Evolutionary conservation across 2,888 invertebrate genomes (phyloP), one percentile per base, ranked within the genome.

Genomic region (Lithosia quadra): DNA sequence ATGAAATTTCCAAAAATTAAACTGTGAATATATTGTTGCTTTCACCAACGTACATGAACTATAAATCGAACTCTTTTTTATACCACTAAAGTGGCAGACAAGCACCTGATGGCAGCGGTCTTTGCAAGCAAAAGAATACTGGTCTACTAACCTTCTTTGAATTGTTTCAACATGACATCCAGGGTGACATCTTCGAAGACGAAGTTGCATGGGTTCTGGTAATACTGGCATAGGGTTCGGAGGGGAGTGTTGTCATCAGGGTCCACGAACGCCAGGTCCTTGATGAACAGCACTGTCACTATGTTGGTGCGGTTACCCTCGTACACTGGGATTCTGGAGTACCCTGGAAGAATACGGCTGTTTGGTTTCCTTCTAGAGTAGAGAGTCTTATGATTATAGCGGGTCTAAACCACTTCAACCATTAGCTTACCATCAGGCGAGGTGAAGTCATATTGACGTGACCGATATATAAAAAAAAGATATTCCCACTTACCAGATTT

Each of bases 201-300:
- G 89, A 99, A 99, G 92, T 99, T 98, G 88, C 99, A 98, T 0
- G 98, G 97, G 95, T 99, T 99, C 91, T 99, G 98, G 94, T 99
- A 99, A 94, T 99, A 99, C 93, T 98, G 98, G 92, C 98, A 98
- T 66, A 99, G 96, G 0, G 99, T 99, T 85, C 97, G 97, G 72
- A 99, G 94, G 0, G 98, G 98, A 18, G 99, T 99, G 92, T 98
- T 98, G 93, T 99, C 99, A 91, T 99, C 99, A 0, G 99, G 99
- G 95, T 99, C 99, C 78, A 99, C 98, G 89, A 99, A 98, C 0
- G 99, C 99, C 86, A 99, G 95, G 93, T 99, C 99, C 92, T 99
- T 99, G 84, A 99, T 99, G 93, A 99, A 99, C 24, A 99, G 95
- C 88, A 99, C 96, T 9, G 98, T 98, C 18, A 99, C 97, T 79